Conservation (phyloP, 2,797 vertebrate species). For the Odontamblyopus rebecca region DNA sequence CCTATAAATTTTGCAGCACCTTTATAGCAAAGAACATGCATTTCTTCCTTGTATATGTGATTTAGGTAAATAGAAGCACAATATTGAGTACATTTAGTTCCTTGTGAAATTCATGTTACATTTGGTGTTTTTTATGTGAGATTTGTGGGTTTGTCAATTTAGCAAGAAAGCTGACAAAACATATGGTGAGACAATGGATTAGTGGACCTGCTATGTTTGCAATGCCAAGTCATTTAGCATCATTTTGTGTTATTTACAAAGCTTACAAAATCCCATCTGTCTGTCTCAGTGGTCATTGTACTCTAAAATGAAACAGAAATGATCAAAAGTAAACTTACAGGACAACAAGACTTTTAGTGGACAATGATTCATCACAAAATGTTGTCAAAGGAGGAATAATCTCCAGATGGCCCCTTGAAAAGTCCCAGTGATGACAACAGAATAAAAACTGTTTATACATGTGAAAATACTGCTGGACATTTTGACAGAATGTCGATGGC, state of each 20-base stretch:
- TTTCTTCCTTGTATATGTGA: not conserved
- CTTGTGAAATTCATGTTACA: not conserved
- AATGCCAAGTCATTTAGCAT: not conserved
- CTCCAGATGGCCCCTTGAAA: not conserved
- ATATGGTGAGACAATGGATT: not conserved
- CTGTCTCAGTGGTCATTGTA: not conserved
- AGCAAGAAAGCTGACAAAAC: constrained; percentile 14
- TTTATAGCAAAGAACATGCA: not conserved
- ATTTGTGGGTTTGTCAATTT: constrained; percentile 1
- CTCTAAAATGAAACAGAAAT: not conserved
- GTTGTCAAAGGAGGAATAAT: not conserved
- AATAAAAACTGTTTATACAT: constrained; percentile 4
- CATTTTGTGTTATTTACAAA: constrained; percentile 1
- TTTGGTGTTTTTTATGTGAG: not conserved
- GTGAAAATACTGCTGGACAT: constrained; percentile 8
- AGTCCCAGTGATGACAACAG: not conserved
- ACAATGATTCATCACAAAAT: constrained; percentile 1
- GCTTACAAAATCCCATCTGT: not conserved
- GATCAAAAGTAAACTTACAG: not conserved
- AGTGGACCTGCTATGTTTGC: not conserved
- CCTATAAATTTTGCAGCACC: too few species aligned
- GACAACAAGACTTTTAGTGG: not conserved
- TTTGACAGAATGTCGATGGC: constrained; percentile 9
- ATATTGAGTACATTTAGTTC: not conserved
- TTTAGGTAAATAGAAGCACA: not conserved